phyloP scores from a whole-genome alignment of 2,797 vertebrate genomes.

The Hippoglossus hippoglossus region DNA sequence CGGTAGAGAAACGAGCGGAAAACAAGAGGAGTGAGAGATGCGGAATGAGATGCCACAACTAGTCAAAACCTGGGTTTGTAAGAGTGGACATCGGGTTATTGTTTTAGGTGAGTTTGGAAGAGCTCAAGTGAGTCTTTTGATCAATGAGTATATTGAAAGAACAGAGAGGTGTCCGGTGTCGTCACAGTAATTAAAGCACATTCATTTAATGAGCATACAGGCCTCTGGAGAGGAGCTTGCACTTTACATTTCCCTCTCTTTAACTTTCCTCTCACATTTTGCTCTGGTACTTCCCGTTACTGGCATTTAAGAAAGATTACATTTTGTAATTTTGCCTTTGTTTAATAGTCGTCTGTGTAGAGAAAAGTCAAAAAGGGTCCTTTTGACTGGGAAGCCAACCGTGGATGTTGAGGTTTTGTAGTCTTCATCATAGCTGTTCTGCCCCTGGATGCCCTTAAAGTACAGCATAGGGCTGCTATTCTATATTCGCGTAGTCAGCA shows the following conservation, averaged over 20 bases:
- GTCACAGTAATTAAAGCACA: constrained; percentile 73
- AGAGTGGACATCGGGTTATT: background rate
- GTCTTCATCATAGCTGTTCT: too few relatives aligned
- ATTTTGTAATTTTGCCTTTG: too few relatives aligned
- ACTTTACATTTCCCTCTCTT: constrained; percentile 1
- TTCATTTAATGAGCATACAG: constrained; percentile 59
- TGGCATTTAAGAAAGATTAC: background rate
- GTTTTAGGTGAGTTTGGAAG: constrained; percentile 35
- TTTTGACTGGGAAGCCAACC: too few relatives aligned
- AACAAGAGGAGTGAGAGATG: background rate
- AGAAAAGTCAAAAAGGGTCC: too few relatives aligned
- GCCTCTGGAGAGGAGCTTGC: constrained; percentile 34
- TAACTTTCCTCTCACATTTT: constrained; percentile 13
- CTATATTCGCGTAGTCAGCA: too few relatives aligned
- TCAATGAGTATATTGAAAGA: constrained; percentile 55
- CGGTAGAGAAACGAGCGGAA: background rate
- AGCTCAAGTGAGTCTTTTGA: constrained; percentile 38
- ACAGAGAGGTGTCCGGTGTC: constrained; percentile 50
- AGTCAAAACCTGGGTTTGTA: background rate
- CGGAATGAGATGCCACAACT: background rate
- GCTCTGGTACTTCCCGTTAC: background rate
- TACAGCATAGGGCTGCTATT: too few relatives aligned
- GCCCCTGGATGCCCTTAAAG: too few relatives aligned
- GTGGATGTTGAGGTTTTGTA: too few relatives aligned
- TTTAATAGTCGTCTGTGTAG: too few relatives aligned